Evolutionary conservation across 2,888 invertebrate species (phyloP), one percentile per base, ranked within the genome.

Genomic region (Plagodis dolabraria): DNA sequence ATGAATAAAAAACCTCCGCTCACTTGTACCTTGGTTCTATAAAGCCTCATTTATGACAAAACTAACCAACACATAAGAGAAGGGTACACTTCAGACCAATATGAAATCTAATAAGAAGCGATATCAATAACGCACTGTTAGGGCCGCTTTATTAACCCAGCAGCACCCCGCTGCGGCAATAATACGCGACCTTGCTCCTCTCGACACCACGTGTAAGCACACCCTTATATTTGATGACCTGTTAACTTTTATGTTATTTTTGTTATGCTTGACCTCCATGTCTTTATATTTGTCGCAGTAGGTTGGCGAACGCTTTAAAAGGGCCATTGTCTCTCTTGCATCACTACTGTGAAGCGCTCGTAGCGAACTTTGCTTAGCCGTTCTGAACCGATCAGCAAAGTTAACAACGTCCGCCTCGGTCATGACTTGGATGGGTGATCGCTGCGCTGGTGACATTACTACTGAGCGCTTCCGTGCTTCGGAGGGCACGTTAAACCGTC

Each of bases 151-250:
- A 53, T 47, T 53, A 53, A n/a, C 38, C 36, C 34, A 22, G 12
- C 33, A 50, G 22, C 22, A 22, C 53, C 52, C 53, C 11, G 53
- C 47, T 34, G 50, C 11, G 46, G 53, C 33, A 38, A 47, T 52
- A 44, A 52, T 33, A 40, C 40, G 11, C 53, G 47, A 47, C 47
- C 46, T 47, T 47, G 53, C 35, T 33, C 33, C 12, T 43, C 10
- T 11, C 36, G 45, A 10, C 52, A 36, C 36, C 36, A 10, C 45
- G 52, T 52, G 45, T 44, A 45, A 45, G 45, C 35, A 44, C 52
- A 33, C 52, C 45, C 52, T 52, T 52, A 36, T n/a, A 52, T 52
- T 44, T 52, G 52, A 52, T 52, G 52, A 36, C 52, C 52, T 52
- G 36, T 45, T 52, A 36, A 52, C 45, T 52, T 36, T 52, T 44